Base-by-base conservation (phyloP, 2,113 vertebrate species). In the Arvicanthis niloticus region DNA sequence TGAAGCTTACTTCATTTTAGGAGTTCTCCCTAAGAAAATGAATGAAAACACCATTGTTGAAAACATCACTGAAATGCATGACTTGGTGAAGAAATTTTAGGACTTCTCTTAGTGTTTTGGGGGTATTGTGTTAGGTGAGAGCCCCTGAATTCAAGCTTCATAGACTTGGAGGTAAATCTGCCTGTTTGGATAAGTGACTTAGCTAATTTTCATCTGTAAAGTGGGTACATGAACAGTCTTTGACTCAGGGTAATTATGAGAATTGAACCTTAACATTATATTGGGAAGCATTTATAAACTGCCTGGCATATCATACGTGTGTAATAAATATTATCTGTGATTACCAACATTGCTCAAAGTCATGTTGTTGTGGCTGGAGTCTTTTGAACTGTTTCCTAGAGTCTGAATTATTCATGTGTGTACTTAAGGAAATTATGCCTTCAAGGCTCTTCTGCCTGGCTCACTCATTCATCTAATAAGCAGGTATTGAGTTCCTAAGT, bases 401-500 rank as follows among this genome's bases (percentile, higher is more conserved):
- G 58, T 78, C 29, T 73, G 37, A 81, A 75, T 53, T 88, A 84
- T 73, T 94, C 60, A 48, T 24, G 22, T 17, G 34, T 21, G n/a
- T 42, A 67, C 68, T 89, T 85, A 93, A 82, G 93, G 88, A 88
- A 93, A 67, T 89, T 56, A 87, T n/a, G 84, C 73, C 91, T 95
- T 82, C 37, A 10, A 67, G 91, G 62, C 62, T 89, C 77, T 65
- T 73, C 62, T 22, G 2, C 29, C 67, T 45, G 85, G 73, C 85
- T 89, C 26, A 10, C 29, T 53, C 60, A 68, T n/a, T 82, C 85
- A 77, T 42, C 76, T 65, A 91, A 89, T 48, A 81, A 89, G 58
- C 45, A 56, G 19, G 31, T 21, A 53, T 1, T 16, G 56, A 90
- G 29, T 34, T 90, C 40, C 92, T 48, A 1, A 75, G 51, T 48